Evolutionary conservation across 1,140 invertebrate species (phyloP).

Genomic region (Parapsyche elsis): DNA sequence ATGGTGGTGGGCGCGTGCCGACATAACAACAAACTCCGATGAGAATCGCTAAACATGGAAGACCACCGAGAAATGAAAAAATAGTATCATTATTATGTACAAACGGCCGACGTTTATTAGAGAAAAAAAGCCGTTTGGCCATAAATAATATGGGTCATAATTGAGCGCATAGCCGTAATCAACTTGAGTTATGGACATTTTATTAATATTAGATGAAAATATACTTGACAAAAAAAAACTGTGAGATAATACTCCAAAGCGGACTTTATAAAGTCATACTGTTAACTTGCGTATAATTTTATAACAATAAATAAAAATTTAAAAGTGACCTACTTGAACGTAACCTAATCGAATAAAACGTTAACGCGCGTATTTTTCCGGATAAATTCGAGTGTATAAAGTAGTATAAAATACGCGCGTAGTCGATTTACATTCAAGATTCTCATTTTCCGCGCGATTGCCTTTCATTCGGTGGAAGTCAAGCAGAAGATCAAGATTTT

Average conservation of each 20-base stretch:
- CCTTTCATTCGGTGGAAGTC: conserved; percentile 3
- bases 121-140: conserved; percentile 13
- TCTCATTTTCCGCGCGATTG: conserved; percentile 15
- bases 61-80: neutral
- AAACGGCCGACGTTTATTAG: conserved; percentile 20
- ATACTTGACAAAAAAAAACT: too few relatives aligned
- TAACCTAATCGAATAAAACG: neutral
- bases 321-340: too few relatives aligned
- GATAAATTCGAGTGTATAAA: too few relatives aligned
- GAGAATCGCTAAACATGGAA: conserved; percentile 11
- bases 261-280: too few relatives aligned
- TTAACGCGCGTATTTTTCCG: neutral
- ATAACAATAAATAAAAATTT: too few relatives aligned
- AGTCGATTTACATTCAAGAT: conserved; percentile 13
- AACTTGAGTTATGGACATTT: conserved; percentile 19
- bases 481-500: conserved; percentile 17
- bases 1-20: neutral
- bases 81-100: conserved; percentile 21
- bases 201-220: conserved; percentile 10
- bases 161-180: conserved; percentile 18
- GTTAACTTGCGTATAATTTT: too few relatives aligned
- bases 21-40: neutral
- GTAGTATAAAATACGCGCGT: neutral
- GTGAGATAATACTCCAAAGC: too few relatives aligned
- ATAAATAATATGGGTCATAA: conserved; percentile 35